These are phyloP conservation scores for Pteronura brasiliensis DNA, from an alignment of 2,113 vertebrate species.

Conservation along the genomic window DNA sequence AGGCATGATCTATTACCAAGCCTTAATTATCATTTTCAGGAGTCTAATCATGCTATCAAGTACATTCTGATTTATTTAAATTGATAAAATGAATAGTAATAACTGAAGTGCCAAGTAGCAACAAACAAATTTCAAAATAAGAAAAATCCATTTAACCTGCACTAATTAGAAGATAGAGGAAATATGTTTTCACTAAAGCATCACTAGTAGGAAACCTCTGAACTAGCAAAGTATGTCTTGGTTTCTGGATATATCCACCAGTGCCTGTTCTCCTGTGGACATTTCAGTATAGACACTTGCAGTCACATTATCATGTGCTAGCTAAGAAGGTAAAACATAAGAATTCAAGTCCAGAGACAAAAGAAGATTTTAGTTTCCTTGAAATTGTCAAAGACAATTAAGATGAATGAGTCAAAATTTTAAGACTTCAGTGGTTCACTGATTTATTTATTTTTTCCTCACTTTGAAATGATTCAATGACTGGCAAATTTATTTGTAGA, in stretches of 20 bases:
- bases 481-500: background rate
- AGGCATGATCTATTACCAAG: background rate
- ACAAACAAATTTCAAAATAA: background rate
- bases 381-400: background rate
- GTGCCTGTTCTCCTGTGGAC: background rate
- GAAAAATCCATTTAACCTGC: background rate
- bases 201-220: background rate
- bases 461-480: background rate
- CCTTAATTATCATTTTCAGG: background rate
- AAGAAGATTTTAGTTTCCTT: background rate
- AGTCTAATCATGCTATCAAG: background rate
- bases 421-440: rapidly evolving
- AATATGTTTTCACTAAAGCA: background rate
- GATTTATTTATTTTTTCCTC: background rate
- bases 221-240: background rate
- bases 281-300: background rate
- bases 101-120: background rate
- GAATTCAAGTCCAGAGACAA: background rate
- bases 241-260: background rate
- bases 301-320: background rate
- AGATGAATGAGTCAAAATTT: background rate
- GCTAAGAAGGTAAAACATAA: background rate
- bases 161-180: background rate
- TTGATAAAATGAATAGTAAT: background rate
- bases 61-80: conserved; percentile 19